Evolutionary conservation across 1,140 invertebrate genomes (phyloP).

Genomic region (Eriosoma lanigerum): DNA sequence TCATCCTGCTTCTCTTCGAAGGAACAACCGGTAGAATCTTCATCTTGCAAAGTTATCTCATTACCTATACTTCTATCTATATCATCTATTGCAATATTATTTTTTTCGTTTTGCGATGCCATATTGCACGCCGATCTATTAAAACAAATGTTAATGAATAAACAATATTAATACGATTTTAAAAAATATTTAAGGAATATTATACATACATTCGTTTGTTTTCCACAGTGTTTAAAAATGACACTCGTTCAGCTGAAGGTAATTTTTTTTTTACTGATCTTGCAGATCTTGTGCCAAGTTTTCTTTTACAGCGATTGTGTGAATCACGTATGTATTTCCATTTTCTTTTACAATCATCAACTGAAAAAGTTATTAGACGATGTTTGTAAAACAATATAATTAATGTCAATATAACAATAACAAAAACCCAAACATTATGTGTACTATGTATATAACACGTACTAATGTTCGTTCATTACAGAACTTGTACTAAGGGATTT

Average conservation of each 20-base stretch:
- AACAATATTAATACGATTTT: neutral
- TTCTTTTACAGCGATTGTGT: constrained; percentile 7
- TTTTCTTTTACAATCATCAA: neutral
- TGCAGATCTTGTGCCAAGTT: neutral
- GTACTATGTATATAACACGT: too few species aligned
- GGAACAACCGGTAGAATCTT: neutral
- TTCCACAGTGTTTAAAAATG: too few species aligned
- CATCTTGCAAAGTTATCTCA: neutral
- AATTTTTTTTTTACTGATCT: neutral
- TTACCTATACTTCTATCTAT: neutral
- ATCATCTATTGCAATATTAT: neutral
- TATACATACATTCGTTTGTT: neutral
- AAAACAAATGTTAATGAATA: neutral
- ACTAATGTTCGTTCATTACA: too few species aligned
- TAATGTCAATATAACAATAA: too few species aligned
- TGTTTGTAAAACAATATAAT: too few species aligned
- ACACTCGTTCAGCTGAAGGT: neutral
- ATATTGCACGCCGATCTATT: constrained; percentile 6
- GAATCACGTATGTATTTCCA: neutral
- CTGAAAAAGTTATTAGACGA: too few species aligned
- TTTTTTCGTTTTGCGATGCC: neutral
- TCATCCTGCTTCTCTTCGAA: too few species aligned
- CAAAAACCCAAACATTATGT: too few species aligned
- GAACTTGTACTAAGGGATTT: too few species aligned
- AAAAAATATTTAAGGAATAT: neutral